Evolutionary conservation across 2,888 invertebrate genomes (phyloP).

Genomic region (Sarcophaga caerulescens): DNA sequence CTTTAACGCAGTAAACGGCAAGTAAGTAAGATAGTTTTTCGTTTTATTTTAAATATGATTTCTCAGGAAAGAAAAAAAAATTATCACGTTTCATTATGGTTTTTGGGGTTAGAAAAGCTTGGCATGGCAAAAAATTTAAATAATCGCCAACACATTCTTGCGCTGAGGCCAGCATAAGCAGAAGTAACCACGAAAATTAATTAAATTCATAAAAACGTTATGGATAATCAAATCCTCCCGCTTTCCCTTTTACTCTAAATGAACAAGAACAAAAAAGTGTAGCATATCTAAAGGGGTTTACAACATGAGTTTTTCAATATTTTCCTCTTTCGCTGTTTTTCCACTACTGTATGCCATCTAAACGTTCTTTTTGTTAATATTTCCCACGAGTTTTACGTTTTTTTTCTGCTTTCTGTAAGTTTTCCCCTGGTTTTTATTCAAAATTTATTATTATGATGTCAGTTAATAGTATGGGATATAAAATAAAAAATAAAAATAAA

Average conservation of each 20-base stretch:
- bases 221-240: constrained; percentile 31
- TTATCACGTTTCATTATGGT: constrained; percentile 61
- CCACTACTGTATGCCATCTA: constrained; percentile 45
- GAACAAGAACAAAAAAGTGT: no score
- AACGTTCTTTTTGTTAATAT: constrained; percentile 58
- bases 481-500: constrained; percentile 30
- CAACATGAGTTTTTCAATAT: constrained; percentile 28
- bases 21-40: constrained; percentile 45
- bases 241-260: background rate
- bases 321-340: background rate
- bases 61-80: constrained; percentile 49
- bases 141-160: constrained; percentile 1
- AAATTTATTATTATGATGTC: constrained; percentile 64
- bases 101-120: background rate
- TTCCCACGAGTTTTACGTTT: constrained; percentile 40
- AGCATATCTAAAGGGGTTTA: background rate
- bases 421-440: constrained; percentile 24
- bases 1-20: constrained; percentile 3
- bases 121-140: background rate
- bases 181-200: constrained; percentile 67
- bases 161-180: background rate
- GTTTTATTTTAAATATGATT: constrained; percentile 48
- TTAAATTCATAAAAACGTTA: constrained; percentile 67
- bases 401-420: background rate
- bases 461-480: constrained; percentile 55